A percentile compares a stretch with the other conserved stretches of the same genome.
Conservation (phyloP, 2,797 vertebrate genomes). For the Dendrocincla tyrannina region DNA sequence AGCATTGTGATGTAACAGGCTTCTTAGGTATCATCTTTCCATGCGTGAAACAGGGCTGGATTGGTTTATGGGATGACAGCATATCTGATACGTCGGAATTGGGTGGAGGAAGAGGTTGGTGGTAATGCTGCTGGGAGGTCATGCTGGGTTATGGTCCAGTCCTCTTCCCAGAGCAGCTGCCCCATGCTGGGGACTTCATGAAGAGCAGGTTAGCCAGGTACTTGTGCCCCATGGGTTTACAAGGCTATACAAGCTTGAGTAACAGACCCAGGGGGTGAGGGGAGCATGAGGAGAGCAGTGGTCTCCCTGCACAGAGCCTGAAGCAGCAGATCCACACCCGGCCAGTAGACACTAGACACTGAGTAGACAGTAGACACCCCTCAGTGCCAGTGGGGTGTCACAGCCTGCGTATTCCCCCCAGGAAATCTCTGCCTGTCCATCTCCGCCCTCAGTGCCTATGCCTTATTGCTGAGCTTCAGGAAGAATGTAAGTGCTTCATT, state of each 20-base stretch:
- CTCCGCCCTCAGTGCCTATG: rapidly evolving
- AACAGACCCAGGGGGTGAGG: not conserved
- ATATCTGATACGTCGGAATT: constrained; percentile 11
- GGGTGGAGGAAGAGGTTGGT: constrained; percentile 1
- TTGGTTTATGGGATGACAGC: not conserved
- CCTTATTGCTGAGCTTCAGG: not conserved
- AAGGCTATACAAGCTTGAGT: not conserved
- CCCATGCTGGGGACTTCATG: not conserved
- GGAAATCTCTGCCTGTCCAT: not conserved
- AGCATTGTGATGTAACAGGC: constrained; percentile 26
- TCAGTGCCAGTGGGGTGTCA: not conserved
- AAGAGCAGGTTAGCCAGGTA: not conserved
- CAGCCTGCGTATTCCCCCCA: rapidly evolving
- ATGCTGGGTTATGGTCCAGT: not conserved
- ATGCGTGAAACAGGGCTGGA: not conserved
- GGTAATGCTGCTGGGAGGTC: not conserved
- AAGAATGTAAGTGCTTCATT: constrained; percentile 39
- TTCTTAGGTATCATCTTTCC: constrained; percentile 28
- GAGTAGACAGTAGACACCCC: no score
- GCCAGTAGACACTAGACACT: no score
- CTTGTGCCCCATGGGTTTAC: not conserved
- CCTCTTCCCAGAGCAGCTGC: not conserved
- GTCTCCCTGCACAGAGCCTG: not conserved
- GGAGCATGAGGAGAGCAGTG: not conserved
- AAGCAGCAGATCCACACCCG: not conserved